Conservation (phyloP, 2,888 invertebrate genomes). For the Aphrophora alni region DNA sequence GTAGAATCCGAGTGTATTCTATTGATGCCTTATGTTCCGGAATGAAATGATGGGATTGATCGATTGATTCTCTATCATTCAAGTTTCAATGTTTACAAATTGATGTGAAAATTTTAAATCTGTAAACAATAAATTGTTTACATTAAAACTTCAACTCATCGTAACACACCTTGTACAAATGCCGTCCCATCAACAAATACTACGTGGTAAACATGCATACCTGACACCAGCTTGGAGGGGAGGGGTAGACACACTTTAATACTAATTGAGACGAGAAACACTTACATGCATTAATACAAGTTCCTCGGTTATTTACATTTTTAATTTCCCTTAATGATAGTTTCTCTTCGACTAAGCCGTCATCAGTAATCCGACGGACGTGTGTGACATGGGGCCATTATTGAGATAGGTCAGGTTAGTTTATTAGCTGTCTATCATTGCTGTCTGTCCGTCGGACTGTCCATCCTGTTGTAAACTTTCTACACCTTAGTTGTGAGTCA, state of each 20-base stretch:
- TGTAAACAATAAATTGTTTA: too few relatives aligned
- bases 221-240: too few relatives aligned
- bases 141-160: too few relatives aligned
- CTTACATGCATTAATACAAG: not conserved
- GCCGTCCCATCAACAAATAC: too few relatives aligned
- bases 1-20: too few relatives aligned
- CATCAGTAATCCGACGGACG: not conserved
- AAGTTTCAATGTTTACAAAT: too few relatives aligned
- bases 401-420: slow-evolving; percentile 6
- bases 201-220: too few relatives aligned
- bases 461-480: not conserved
- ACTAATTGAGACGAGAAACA: not conserved
- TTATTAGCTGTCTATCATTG: not conserved
- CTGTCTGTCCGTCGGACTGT: not conserved
- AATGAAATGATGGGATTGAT: too few relatives aligned
- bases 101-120: too few relatives aligned
- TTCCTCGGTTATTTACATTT: not conserved
- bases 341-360: not conserved
- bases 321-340: not conserved
- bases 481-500: not conserved
- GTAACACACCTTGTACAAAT: too few relatives aligned
- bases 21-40: too few relatives aligned
- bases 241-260: not conserved
- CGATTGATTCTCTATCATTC: too few relatives aligned
- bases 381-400: not conserved